Evolutionary conservation across 2,888 invertebrate species (phyloP).

Genomic region (Dicycla oo): DNA sequence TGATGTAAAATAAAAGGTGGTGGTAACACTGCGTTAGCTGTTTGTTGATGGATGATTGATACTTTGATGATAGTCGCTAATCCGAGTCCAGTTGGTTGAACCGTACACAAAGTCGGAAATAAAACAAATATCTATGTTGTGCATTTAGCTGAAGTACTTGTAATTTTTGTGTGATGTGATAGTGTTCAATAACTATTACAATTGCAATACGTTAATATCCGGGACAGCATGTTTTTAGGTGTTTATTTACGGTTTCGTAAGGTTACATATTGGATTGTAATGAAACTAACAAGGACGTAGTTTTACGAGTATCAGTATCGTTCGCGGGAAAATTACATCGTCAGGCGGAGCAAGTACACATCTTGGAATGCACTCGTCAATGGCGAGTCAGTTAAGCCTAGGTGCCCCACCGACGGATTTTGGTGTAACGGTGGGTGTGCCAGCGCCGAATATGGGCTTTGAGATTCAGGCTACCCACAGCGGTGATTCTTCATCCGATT

Average conservation of each 20-base stretch:
- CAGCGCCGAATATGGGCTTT: constrained; percentile 71
- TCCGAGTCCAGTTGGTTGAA: constrained; percentile 29
- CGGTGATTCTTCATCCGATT: constrained; percentile 86
- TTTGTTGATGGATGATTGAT: constrained; percentile 14
- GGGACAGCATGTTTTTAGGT: constrained; percentile 43
- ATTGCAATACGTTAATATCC: constrained; percentile 12
- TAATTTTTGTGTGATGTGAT: constrained; percentile 49
- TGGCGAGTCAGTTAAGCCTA: constrained; percentile 74
- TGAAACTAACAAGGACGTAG: constrained; percentile 74
- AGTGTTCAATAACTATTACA: constrained; percentile 25
- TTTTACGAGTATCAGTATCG: constrained; percentile 67
- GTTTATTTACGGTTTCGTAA: constrained; percentile 51
- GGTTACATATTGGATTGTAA: constrained; percentile 67
- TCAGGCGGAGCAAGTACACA: constrained; percentile 74
- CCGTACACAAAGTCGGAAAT: constrained; percentile 24
- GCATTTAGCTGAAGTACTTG: constrained; percentile 24
- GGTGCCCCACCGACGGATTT: constrained; percentile 73
- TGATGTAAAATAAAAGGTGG: neutral
- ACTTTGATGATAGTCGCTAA: constrained; percentile 36
- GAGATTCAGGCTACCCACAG: constrained; percentile 74
- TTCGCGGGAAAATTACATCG: constrained; percentile 79
- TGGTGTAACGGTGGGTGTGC: constrained; percentile 75
- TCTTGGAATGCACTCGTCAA: constrained; percentile 74
- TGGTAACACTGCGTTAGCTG: constrained; percentile 27
- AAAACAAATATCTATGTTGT: constrained; percentile 25